Evolutionary conservation across 2,113 vertebrate genomes (phyloP).

Genomic region (Gracilinanus agilis): DNA sequence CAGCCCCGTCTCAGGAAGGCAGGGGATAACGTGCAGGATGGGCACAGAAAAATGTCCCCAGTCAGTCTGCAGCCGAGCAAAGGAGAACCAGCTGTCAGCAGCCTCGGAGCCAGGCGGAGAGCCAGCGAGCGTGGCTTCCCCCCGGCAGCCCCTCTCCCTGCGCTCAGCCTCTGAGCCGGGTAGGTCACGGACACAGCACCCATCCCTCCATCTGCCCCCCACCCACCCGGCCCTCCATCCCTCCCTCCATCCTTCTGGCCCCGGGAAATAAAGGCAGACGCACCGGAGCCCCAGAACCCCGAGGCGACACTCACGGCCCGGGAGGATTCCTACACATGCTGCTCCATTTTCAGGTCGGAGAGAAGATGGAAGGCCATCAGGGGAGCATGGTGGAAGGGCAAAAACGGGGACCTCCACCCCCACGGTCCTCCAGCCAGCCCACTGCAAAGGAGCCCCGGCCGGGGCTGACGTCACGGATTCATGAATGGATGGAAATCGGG

Average conservation of each 20-base stretch:
- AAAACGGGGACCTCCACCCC: constrained; percentile 84
- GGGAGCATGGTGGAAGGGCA: constrained; percentile 57
- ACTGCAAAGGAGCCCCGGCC: constrained; percentile 82
- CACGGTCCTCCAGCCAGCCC: constrained; percentile 83
- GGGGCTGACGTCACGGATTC: constrained; percentile 89
- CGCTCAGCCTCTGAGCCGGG: constrained; percentile 65
- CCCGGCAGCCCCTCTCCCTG: constrained; percentile 58
- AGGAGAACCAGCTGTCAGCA: constrained; percentile 77
- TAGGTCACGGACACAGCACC: constrained; percentile 69
- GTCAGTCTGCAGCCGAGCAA: constrained; percentile 66
- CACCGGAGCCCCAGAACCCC: constrained; percentile 37
- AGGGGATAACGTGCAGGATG: constrained; percentile 80
- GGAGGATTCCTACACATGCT: constrained; percentile 77
- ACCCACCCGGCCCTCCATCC: too few species aligned
- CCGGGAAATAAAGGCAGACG: constrained; percentile 71
- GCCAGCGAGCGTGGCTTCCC: constrained; percentile 61
- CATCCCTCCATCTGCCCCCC: too few species aligned
- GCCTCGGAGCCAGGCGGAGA: constrained; percentile 7
- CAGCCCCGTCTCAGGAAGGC: constrained; percentile 70
- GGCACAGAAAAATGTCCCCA: constrained; percentile 80
- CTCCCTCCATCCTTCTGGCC: constrained; percentile 81
- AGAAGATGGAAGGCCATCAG: constrained; percentile 77
- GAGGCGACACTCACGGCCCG: constrained; percentile 80
- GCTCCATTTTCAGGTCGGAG: constrained; percentile 82
- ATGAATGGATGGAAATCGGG: constrained; percentile 88